Percentiles rank a stretch among this genome's conserved stretches.
These are phyloP conservation scores for Myiotriccus ornatus DNA, from an alignment of 2,797 vertebrate species.

Conservation along the genomic window DNA sequence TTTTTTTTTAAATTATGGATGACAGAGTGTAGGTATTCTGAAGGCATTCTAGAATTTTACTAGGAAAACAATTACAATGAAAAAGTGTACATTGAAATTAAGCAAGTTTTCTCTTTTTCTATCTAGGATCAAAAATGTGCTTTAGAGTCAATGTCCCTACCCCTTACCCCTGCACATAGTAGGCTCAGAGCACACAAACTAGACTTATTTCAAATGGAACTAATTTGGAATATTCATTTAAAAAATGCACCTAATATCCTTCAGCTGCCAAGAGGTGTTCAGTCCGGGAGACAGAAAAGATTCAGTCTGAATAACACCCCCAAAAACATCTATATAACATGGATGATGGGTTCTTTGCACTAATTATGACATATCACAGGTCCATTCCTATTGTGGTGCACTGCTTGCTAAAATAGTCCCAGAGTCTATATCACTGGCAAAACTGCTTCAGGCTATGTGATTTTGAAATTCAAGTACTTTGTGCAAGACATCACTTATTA, in stretches of 20 bases:
- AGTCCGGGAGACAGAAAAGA: neutral
- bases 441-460: neutral
- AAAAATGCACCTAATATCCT: neutral
- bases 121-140: neutral
- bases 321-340: rapidly evolving
- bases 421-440: neutral
- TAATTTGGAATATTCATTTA: neutral
- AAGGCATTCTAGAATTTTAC: neutral
- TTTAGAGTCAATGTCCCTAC: neutral
- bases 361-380: neutral
- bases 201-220: neutral
- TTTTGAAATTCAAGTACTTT: neutral
- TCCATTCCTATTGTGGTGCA: neutral
- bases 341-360: neutral
- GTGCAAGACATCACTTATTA: neutral
- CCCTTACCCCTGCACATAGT: neutral
- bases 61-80: neutral
- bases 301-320: neutral
- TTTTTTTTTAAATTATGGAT: neutral
- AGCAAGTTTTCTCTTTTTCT: neutral
- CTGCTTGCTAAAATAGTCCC: neutral
- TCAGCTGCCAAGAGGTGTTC: neutral
- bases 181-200: neutral
- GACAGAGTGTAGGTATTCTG: neutral
- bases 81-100: neutral